Conservation (phyloP, 2,113 vertebrate genomes). For the Oxyruncus cristatus region DNA sequence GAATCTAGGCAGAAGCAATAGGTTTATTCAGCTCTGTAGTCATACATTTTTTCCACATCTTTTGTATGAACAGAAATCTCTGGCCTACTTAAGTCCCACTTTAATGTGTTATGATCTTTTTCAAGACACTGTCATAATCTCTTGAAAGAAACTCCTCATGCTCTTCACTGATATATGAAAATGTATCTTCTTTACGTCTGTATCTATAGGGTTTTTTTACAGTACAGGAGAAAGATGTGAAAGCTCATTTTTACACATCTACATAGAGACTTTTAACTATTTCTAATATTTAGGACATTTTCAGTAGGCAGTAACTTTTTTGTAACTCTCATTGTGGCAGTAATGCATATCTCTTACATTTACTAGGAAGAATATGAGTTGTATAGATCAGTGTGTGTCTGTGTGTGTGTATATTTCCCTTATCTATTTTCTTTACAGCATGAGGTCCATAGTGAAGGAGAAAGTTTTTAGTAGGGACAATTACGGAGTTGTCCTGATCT, state of each 20-base stretch:
- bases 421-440: not conserved
- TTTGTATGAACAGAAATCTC: conserved; percentile 41
- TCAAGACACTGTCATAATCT: conserved; percentile 39
- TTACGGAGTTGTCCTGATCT: not conserved
- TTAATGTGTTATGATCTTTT: conserved; percentile 37
- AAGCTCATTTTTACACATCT: conserved; percentile 44
- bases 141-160: conserved; percentile 5
- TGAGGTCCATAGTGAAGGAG: not conserved
- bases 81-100: conserved; percentile 51
- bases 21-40: conserved; percentile 34
- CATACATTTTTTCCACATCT: not conserved
- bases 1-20: conserved; percentile 17
- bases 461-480: not conserved
- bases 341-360: not conserved
- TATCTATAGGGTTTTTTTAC: not conserved
- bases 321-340: not conserved
- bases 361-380: not conserved
- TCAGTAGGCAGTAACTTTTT: not conserved
- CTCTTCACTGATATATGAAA: conserved; percentile 43
- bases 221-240: not conserved
- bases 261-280: conserved; percentile 13
- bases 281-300: conserved; percentile 47
- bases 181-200: not conserved
- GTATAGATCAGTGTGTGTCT: not conserved
- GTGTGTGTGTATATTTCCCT: not conserved